Percentiles rank a stretch among this genome's conserved stretches.
phyloP scores from a whole-genome alignment of 2,113 vertebrate genomes.

The Hippolais icterina region DNA sequence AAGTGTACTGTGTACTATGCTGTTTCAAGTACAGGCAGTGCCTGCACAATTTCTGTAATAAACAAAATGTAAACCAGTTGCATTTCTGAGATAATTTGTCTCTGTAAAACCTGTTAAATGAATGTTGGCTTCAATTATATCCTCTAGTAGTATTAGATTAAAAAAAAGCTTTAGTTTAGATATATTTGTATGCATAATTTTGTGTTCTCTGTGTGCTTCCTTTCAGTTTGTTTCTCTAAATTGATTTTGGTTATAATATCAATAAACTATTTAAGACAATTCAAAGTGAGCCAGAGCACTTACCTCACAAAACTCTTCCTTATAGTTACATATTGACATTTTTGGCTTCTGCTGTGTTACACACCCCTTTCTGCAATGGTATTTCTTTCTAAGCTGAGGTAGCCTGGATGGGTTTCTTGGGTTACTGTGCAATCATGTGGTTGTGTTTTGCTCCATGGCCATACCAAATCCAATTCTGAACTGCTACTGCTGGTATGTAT shows the following conservation, averaged over 20 bases:
- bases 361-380: constrained; percentile 22
- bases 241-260: not conserved
- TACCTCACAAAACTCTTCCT: not conserved
- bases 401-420: constrained; percentile 51
- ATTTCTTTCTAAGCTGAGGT: constrained; percentile 36
- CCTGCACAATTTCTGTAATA: not conserved
- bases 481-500: not conserved
- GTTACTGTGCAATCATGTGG: constrained; percentile 31
- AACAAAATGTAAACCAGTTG: not conserved
- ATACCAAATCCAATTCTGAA: not conserved
- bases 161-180: not conserved
- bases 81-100: not conserved
- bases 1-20: not conserved
- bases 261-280: not conserved
- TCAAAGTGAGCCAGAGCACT: not conserved
- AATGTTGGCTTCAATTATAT: not conserved
- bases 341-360: constrained; percentile 32
- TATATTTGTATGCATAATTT: not conserved
- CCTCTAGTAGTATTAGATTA: not conserved
- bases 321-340: constrained; percentile 47
- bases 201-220: not conserved
- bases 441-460: not conserved
- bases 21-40: not conserved
- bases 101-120: not conserved
- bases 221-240: not conserved